Evolutionary conservation across 2,113 vertebrate species (phyloP).

Genomic region (Hypocryptadius cinnamomeus): DNA sequence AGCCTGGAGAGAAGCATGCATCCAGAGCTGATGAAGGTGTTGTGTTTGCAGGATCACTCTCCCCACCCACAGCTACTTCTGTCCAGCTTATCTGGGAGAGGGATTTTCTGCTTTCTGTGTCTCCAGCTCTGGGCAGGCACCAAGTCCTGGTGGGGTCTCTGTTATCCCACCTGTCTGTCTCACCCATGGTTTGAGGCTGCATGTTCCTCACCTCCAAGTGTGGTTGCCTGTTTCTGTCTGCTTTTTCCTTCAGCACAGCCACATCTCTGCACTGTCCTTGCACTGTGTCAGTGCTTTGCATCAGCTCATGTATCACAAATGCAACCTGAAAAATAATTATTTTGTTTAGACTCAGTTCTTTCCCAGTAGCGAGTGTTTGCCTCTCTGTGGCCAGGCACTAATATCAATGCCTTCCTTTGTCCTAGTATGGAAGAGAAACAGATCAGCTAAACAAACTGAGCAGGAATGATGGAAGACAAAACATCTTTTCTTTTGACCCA

Average conservation of each 20-base stretch:
- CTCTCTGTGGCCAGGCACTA: not conserved
- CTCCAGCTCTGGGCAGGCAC: not conserved
- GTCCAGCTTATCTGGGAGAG: not conserved
- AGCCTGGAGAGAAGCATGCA: slow-evolving; percentile 90
- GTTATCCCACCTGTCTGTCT: not conserved
- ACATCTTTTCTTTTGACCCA: slow-evolving; percentile 88
- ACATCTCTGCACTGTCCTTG: not conserved
- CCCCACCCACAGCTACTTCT: not conserved
- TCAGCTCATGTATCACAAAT: not conserved
- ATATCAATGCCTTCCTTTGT: slow-evolving; percentile 14
- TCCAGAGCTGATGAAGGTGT: slow-evolving; percentile 93
- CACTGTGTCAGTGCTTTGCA: not conserved
- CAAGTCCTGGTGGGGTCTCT: not conserved
- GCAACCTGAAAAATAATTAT: not conserved
- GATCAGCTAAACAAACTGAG: slow-evolving; percentile 94
- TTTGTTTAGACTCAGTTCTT: not conserved
- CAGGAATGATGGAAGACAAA: slow-evolving; percentile 90
- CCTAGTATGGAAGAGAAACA: slow-evolving; percentile 91
- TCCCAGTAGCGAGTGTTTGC: not conserved
- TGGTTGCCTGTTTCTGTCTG: not conserved
- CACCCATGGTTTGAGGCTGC: not conserved
- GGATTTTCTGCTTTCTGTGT: not conserved
- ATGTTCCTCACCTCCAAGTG: not conserved
- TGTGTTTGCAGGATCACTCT: not conserved
- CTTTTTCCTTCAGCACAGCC: not conserved